Evolutionary conservation across 2,797 vertebrate genomes (phyloP), one percentile per base, ranked within the genome.

Genomic region (Tokudaia tokunoshimensis): DNA sequence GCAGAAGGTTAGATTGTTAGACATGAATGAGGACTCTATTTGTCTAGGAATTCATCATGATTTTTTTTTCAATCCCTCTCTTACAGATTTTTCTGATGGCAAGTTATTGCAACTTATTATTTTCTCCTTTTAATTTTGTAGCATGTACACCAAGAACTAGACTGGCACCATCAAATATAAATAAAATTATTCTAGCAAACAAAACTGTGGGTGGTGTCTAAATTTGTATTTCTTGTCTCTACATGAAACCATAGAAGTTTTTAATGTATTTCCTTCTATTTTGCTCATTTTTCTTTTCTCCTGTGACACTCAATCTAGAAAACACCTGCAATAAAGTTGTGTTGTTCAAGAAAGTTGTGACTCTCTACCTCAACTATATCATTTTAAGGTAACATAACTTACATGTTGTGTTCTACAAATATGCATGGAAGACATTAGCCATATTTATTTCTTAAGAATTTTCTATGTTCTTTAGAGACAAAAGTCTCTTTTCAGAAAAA

Each of bases 201-300:
- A 79, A 75, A 29, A 9, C 63, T 72, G 29, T n/a, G 95, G 20
- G 91, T 59, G 89, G 79, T 79, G 47, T 57, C 89, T 88, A 96
- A 97, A 97, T 96, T 94, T 8, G 67, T 91, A 96, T 50, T 87
- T 96, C 52, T 96, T 94, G 5, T 96, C 1, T 37, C n/a, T 76
- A 79, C 34, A n/a, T 91, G 52, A 89, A 97, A 95, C 70, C 0
- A 37, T 37, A 94, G 74, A 97, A 26, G 0, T 37, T 47, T 93
- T 97, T 98, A 94, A 96, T 94, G 92, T 94, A 78, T 89, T 96
- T 85, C 91, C 76, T 92, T 34, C 90, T 65, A 47, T 96, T 92
- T 61, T 93, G 11, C 50, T 34, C 26, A 92, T 74, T 96, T 97
- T 95, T 26, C 79, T 59, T 52, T 84, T 94, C 3, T 41, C n/a